phyloP scores from a whole-genome alignment of 2,888 invertebrate genomes.

The Lasioglossum morio region DNA sequence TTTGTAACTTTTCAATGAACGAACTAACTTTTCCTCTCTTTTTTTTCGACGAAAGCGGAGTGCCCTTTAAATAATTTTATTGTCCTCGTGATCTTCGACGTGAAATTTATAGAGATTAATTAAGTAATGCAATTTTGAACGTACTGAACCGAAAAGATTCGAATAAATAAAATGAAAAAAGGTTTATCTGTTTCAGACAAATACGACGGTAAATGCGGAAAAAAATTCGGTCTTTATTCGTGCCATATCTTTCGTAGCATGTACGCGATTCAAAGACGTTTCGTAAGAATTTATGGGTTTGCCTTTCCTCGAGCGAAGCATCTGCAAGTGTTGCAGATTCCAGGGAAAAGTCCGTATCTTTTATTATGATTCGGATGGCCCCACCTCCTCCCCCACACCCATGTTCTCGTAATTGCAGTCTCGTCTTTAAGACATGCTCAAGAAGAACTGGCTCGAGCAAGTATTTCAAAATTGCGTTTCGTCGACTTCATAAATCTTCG shows the following conservation, averaged over 20 bases:
- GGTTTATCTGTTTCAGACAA: background rate
- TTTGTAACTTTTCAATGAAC: too few relatives aligned
- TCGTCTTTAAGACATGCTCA: background rate
- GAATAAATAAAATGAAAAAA: background rate
- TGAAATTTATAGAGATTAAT: too few relatives aligned
- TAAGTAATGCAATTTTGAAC: too few relatives aligned
- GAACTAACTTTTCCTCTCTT: too few relatives aligned
- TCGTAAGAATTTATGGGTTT: constrained; percentile 6
- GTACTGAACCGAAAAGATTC: background rate
- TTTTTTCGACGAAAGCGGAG: too few relatives aligned
- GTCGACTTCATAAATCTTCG: too few relatives aligned
- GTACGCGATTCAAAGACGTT: background rate
- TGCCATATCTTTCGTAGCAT: background rate
- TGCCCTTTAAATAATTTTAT: too few relatives aligned
- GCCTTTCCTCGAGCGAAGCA: background rate
- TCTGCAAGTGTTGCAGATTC: constrained; percentile 5
- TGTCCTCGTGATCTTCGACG: too few relatives aligned
- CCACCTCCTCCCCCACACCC: background rate
- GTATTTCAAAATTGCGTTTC: too few relatives aligned
- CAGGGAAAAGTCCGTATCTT: background rate
- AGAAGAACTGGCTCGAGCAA: background rate
- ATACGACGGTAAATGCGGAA: background rate
- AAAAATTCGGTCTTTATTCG: background rate
- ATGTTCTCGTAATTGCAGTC: background rate
- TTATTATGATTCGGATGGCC: background rate